Evolutionary conservation across 2,113 vertebrate species (phyloP), one percentile per base, ranked within the genome.

Genomic region (Burhinus oedicnemus): DNA sequence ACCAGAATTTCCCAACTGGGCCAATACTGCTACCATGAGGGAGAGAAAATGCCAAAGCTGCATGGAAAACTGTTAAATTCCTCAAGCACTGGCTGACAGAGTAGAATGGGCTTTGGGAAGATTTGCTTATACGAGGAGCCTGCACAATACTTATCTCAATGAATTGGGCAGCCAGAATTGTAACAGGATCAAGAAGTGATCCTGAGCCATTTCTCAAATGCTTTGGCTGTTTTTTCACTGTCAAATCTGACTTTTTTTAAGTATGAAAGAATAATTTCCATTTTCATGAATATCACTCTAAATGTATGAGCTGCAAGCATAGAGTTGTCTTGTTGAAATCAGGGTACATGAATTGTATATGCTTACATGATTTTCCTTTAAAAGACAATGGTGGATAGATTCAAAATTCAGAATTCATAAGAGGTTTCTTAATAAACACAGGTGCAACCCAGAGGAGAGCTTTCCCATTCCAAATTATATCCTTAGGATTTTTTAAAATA

Each of bases 111-210:
- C 42, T 93, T 80, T 61, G 55, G 84, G 49, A 78, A 77, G 44
- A 85, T 95, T 87, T 95, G n/a, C 42, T 82, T 69, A 1, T 22
- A 34, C 1, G 20, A 34, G 58, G 26, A 87, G 34, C 8, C 76
- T 92, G 65, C 36, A 23, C 9, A 19, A 86, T 77, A 38, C 32
- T 92, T 84, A 44, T 32, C 83, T 90, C 70, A 80, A 12, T 61
- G 68, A 81, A 58, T 14, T 75, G 72, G 77, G 66, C 17, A 25
- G 68, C 18, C 82, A 77, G 57, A 76, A 91, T 54, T 79, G 71
- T 93, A 84, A 83, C 70, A 66, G 66, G 74, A 83, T 95, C 78
- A 91, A 87, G 66, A 79, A 76, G 45, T 44, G 81, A 83, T 91
- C 54, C 66, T 79, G 45, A 82, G 38, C 40, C 21, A 44, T 62